Percentiles rank a stretch among this genome's conserved stretches.
phyloP scores from a whole-genome alignment of 2,113 vertebrate genomes.

The Chamaea fasciata region DNA sequence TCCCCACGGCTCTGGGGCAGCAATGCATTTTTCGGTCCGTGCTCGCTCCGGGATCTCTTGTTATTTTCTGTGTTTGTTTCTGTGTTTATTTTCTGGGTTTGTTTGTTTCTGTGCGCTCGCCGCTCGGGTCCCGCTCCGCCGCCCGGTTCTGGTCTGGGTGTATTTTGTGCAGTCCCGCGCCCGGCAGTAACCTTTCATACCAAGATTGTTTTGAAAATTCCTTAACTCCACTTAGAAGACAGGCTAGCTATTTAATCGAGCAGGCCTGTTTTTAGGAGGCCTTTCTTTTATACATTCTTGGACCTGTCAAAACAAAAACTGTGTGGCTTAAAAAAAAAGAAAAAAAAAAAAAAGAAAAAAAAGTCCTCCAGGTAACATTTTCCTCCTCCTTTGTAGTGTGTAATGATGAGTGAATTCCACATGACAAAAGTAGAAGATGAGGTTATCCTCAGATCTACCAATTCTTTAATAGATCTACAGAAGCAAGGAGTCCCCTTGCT shows the following conservation, averaged over 20 bases:
- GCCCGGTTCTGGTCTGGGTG: no score
- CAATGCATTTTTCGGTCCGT: no score
- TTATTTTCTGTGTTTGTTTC: no score
- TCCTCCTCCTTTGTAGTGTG: background rate
- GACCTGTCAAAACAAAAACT: background rate
- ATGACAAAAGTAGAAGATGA: background rate
- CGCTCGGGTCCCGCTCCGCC: no score
- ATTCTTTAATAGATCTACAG: no score
- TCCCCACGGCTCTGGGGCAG: no score
- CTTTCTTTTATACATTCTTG: background rate
- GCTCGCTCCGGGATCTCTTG: no score
- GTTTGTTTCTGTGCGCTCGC: no score
- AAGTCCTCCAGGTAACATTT: background rate
- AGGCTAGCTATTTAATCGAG: background rate
- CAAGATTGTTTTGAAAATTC: background rate
- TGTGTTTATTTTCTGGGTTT: no score
- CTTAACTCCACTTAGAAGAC: background rate
- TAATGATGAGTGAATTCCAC: background rate
- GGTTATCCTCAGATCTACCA: background rate
- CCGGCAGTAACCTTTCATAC: background rate
- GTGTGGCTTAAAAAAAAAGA: background rate
- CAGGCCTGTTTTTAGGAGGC: background rate
- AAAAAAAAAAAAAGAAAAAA: no score
- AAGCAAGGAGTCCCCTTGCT: background rate
- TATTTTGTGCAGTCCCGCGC: background rate